These are phyloP conservation scores for Drosophila setifemur DNA, from an alignment of 1,140 invertebrate genomes.

Conservation along the genomic window DNA sequence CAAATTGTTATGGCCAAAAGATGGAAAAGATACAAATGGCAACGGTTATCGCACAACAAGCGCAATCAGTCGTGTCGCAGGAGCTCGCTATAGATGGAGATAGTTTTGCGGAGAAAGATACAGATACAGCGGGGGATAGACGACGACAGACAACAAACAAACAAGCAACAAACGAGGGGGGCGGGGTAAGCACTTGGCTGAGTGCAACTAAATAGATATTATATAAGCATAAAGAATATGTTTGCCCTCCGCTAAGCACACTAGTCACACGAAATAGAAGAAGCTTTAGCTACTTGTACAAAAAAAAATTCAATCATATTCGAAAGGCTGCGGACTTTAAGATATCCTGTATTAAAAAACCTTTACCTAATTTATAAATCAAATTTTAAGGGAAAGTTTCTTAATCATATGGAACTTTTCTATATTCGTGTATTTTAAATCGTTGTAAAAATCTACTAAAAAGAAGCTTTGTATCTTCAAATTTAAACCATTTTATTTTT, in stretches of 20 bases:
- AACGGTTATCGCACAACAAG: constrained; percentile 70
- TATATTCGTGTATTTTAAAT: too few relatives aligned
- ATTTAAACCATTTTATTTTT: not conserved
- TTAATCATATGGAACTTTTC: too few relatives aligned
- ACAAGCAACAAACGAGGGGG: constrained; percentile 26
- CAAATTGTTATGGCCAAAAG: constrained; percentile 79
- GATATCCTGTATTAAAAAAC: not conserved
- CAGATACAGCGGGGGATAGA: not conserved
- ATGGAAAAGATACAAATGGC: constrained; percentile 71
- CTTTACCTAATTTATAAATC: too few relatives aligned
- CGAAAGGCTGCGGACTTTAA: not conserved
- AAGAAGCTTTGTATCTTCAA: too few relatives aligned
- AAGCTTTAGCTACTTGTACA: constrained; percentile 43
- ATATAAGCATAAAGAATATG: constrained; percentile 81
- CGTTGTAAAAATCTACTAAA: too few relatives aligned
- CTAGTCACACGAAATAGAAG: constrained; percentile 25
- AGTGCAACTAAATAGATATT: constrained; percentile 80
- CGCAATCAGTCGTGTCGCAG: constrained; percentile 72
- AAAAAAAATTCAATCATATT: not conserved
- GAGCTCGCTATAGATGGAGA: constrained; percentile 7
- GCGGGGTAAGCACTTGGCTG: constrained; percentile 66
- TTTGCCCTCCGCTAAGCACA: constrained; percentile 48
- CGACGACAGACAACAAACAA: constrained; percentile 24
- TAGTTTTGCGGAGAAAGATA: constrained; percentile 6
- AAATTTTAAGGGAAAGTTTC: too few relatives aligned